Evolutionary conservation across 2,113 vertebrate species (phyloP).

Genomic region (Monarcha castaneiventris): DNA sequence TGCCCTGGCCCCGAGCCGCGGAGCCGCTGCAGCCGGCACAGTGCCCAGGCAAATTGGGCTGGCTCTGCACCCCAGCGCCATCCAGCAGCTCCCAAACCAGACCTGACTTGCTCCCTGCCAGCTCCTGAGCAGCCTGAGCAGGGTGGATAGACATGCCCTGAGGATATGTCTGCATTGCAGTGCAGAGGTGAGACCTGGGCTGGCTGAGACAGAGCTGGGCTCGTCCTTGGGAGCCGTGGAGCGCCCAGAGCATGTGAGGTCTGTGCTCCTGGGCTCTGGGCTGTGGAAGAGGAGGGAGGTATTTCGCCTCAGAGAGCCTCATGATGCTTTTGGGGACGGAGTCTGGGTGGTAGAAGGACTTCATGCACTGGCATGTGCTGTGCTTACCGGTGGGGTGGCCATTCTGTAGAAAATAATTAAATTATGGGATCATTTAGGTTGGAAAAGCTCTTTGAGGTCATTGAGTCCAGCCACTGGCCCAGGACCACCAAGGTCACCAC

Average conservation of each 20-base stretch:
- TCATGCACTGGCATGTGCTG: background rate
- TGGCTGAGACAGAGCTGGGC: background rate
- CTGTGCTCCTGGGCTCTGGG: background rate
- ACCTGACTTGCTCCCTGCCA: conserved; percentile 46
- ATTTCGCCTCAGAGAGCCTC: background rate
- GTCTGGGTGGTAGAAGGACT: background rate
- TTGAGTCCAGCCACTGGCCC: background rate
- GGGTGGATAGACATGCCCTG: background rate
- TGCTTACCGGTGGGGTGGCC: background rate
- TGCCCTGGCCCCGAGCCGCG: background rate
- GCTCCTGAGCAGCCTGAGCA: background rate
- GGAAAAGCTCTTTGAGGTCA: background rate
- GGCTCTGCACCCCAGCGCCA: background rate
- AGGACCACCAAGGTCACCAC: background rate
- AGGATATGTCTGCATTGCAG: conserved; percentile 23
- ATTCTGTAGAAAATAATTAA: background rate
- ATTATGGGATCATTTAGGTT: background rate
- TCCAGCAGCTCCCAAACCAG: conserved; percentile 24
- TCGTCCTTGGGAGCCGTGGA: background rate
- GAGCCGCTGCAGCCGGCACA: fast-evolving
- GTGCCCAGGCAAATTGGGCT: background rate
- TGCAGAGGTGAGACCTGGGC: conserved; percentile 25
- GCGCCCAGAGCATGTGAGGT: background rate
- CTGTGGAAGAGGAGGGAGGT: background rate
- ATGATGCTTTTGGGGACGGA: background rate